Evolutionary conservation across 1,140 invertebrate species (phyloP), one percentile per base, ranked within the genome.

Genomic region (Leguminivora glycinivorella): DNA sequence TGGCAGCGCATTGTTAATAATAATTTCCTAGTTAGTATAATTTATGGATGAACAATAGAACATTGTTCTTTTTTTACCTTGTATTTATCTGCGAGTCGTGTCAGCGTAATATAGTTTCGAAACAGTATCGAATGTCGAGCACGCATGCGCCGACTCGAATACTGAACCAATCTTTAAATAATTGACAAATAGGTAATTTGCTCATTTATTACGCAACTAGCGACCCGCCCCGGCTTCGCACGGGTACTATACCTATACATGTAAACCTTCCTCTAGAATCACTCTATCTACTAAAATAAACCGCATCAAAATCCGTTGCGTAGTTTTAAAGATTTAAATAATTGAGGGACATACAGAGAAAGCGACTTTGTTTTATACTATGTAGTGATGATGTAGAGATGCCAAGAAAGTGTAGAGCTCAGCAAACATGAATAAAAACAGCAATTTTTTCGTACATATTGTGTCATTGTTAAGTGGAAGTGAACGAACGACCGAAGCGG

Each of bases 181-280:
- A 43, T 43, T 43, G 40, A 43, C 40, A 43, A 43, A 43, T 43
- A 43, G 40, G 40, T 17, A 43, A 43, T 43, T 43, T 43, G 40
- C 14, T 43, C 40, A 12, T 17, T 43, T 14, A n/a, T 43, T 43
- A 43, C n/a, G 40, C 40, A 43, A n/a, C n/a, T n/a, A n/a, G n/a
- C n/a, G n/a, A n/a, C n/a, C n/a, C n/a, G n/a, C n/a, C n/a, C n/a
- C n/a, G n/a, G n/a, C n/a, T n/a, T n/a, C n/a, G n/a, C n/a, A n/a
- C n/a, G n/a, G n/a, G n/a, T n/a, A n/a, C n/a, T n/a, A n/a, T n/a
- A n/a, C n/a, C n/a, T n/a, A n/a, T n/a, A n/a, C n/a, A n/a, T n/a
- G n/a, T n/a, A n/a, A n/a, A n/a, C n/a, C n/a, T n/a, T n/a, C n/a
- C n/a, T n/a, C n/a, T n/a, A n/a, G n/a, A n/a, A n/a, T n/a, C n/a